phyloP scores from a whole-genome alignment of 2,113 vertebrate species.

The Chroicocephalus ridibundus region DNA sequence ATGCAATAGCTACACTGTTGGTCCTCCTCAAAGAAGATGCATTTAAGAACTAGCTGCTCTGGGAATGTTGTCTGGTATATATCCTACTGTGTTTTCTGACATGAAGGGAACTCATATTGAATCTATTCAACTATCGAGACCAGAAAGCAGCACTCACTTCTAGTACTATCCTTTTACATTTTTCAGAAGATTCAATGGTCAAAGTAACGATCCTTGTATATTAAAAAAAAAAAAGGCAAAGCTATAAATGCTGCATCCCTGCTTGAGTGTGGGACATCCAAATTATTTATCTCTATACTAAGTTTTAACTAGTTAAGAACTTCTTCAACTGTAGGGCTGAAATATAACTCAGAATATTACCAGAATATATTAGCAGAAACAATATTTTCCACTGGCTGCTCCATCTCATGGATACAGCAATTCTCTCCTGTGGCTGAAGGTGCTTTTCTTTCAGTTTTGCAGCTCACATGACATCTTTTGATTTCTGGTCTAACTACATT shows the following conservation, averaged over 20 bases:
- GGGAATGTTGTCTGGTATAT: not conserved
- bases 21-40: not conserved
- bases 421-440: not conserved
- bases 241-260: not conserved
- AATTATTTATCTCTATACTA: not conserved
- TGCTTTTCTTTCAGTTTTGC: not conserved
- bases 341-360: not conserved
- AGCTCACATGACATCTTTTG: not conserved
- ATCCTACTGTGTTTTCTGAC: not conserved
- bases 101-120: not conserved
- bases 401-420: not conserved
- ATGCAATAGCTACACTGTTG: not conserved
- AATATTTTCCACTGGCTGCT: not conserved
- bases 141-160: not conserved
- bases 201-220: not conserved
- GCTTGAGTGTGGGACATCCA: not conserved
- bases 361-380: not conserved
- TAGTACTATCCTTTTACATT: not conserved
- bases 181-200: not conserved
- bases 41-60: not conserved
- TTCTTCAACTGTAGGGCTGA: not conserved
- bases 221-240: not conserved
- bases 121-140: not conserved
- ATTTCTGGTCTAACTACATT: conserved; percentile 9
- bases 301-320: not conserved